A percentile compares a stretch with the other conserved stretches of the same genome.
Evolutionary conservation across 2,113 vertebrate species (phyloP).

Genomic region (Clupea harengus): DNA sequence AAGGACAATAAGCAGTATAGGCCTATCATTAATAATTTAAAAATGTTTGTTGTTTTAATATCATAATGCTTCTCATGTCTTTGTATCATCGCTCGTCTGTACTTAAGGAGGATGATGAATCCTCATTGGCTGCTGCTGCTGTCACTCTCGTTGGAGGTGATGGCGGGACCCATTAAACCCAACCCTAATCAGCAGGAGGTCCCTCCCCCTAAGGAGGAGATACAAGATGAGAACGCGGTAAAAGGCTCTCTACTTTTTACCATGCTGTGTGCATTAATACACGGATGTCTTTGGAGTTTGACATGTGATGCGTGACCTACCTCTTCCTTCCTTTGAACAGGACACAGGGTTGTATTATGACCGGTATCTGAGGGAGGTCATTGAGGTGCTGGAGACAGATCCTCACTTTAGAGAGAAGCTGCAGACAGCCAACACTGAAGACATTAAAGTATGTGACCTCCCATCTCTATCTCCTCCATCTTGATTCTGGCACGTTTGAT

Average conservation of each 20-base stretch:
- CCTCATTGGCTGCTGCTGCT: conserved; percentile 61
- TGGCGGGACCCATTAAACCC: conserved; percentile 69
- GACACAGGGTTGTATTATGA: conserved; percentile 91
- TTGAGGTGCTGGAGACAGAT: conserved; percentile 87
- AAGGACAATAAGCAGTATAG: background rate
- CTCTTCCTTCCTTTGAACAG: conserved; percentile 53
- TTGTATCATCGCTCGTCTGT: background rate
- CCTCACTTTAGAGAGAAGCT: conserved; percentile 90
- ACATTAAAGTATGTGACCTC: conserved; percentile 79
- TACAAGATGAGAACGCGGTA: conserved; percentile 69
- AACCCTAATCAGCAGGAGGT: conserved; percentile 51
- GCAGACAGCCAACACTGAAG: conserved; percentile 84
- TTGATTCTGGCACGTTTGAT: background rate
- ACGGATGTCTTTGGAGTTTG: background rate
- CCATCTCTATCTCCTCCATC: background rate
- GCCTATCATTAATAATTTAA: background rate
- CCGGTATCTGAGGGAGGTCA: conserved; percentile 86
- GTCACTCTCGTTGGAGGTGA: conserved; percentile 52
- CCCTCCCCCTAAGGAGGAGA: conserved; percentile 54
- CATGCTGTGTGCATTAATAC: background rate
- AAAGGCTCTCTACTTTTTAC: background rate
- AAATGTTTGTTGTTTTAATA: background rate
- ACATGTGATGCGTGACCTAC: background rate
- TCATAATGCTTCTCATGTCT: background rate
- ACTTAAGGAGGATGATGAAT: conserved; percentile 60